Percentiles rank a stretch among this genome's conserved stretches.
These are phyloP conservation scores for Cosmia trapezina DNA, from an alignment of 2,888 invertebrate species.

Conservation along the genomic window DNA sequence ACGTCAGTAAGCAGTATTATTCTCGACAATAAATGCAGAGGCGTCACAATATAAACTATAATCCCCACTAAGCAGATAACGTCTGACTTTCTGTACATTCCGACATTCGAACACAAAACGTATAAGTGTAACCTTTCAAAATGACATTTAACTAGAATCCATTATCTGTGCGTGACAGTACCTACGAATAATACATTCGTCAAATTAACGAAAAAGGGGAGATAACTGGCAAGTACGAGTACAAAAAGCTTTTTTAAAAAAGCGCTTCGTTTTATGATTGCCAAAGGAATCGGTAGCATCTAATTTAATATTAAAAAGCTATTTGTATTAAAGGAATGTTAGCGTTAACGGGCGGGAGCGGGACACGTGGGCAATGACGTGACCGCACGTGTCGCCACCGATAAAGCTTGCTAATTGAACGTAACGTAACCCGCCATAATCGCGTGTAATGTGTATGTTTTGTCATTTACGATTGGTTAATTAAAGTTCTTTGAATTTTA, in stretches of 20 bases:
- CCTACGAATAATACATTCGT: slow-evolving; percentile 60
- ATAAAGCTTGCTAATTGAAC: slow-evolving; percentile 75
- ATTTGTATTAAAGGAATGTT: slow-evolving; percentile 78
- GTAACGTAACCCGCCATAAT: slow-evolving; percentile 70
- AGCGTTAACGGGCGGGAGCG: slow-evolving; percentile 52
- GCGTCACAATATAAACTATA: slow-evolving; percentile 40
- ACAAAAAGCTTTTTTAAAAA: slow-evolving; percentile 55
- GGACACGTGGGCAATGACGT: slow-evolving; percentile 73
- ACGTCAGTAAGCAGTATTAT: slow-evolving; percentile 31
- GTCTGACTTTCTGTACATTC: slow-evolving; percentile 39
- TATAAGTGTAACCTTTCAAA: slow-evolving; percentile 56
- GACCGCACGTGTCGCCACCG: slow-evolving; percentile 68
- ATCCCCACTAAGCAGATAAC: slow-evolving; percentile 37
- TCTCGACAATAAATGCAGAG: slow-evolving; percentile 27
- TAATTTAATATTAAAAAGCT: slow-evolving; percentile 76
- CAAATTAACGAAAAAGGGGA: slow-evolving; percentile 62
- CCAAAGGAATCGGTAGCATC: slow-evolving; percentile 69
- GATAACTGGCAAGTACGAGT: slow-evolving; percentile 49
- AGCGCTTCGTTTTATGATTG: slow-evolving; percentile 71
- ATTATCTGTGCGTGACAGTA: slow-evolving; percentile 56
- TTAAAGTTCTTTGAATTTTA: slow-evolving; percentile 78
- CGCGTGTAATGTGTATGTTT: slow-evolving; percentile 69
- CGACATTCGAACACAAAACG: slow-evolving; percentile 48
- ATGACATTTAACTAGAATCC: slow-evolving; percentile 54
- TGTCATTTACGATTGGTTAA: slow-evolving; percentile 76